Conservation (phyloP, 2,888 invertebrate species). For the Ormyrus pomaceus region DNA sequence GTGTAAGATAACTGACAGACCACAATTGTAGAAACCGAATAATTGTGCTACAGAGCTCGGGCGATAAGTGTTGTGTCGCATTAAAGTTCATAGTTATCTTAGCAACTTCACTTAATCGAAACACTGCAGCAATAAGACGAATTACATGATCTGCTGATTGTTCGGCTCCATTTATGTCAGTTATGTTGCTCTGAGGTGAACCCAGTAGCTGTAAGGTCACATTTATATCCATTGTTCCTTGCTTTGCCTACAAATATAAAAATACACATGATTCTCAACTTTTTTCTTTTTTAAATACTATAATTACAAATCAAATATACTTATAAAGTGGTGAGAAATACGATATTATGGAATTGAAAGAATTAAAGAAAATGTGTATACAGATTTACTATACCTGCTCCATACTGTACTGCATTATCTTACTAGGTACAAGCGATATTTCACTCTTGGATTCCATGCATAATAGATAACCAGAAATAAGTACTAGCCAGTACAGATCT, state of each 20-base stretch:
- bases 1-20: constrained; percentile 83
- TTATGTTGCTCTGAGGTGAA: constrained; percentile 73
- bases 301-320: background rate
- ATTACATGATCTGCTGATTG: constrained; percentile 71
- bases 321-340: too few species aligned
- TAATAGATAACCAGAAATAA: constrained; percentile 84
- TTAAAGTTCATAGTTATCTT: constrained; percentile 84
- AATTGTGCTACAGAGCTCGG: constrained; percentile 85
- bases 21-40: constrained; percentile 89
- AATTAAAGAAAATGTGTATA: too few species aligned
- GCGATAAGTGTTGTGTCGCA: constrained; percentile 83
- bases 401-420: constrained; percentile 81
- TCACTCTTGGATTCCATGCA: constrained; percentile 84
- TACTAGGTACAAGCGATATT: constrained; percentile 81
- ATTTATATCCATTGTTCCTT: constrained; percentile 73
- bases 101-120: constrained; percentile 86
- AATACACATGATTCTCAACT: background rate
- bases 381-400: constrained; percentile 73
- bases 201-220: constrained; percentile 77
- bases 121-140: constrained; percentile 83
- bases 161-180: constrained; percentile 66
- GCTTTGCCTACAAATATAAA: constrained; percentile 58
- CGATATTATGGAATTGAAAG: too few species aligned
- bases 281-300: background rate
- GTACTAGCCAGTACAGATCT: constrained; percentile 92